Evolutionary conservation across 1,140 invertebrate genomes (phyloP), one percentile per base, ranked within the genome.

Genomic region (Amphibalanus amphitrite): DNA sequence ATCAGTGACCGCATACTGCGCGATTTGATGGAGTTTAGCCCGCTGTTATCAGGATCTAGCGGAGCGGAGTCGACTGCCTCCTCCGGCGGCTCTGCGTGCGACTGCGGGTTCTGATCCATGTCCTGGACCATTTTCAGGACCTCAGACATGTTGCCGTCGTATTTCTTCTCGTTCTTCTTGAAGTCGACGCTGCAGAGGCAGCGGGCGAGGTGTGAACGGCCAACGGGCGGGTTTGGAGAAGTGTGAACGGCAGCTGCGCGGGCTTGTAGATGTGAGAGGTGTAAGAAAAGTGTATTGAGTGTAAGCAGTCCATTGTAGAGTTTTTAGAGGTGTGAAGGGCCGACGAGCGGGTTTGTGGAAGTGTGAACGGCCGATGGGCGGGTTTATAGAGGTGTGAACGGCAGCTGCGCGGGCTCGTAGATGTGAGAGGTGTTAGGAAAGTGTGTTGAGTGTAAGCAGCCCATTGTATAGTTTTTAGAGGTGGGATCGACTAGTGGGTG

Each of bases 101-200:
- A 85, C 75, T 79, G 85, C 71, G 90, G 89, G 77, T 90, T 89
- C 75, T 88, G 89, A 78, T 94, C 90, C 73, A 89, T 89, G 81
- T 95, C 92, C 78, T 92, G 89, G 67, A 96, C 86, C 85, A 94
- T 92, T 81, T 91, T 92, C 80, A 93, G 90, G 3, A 95, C 93
- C 77, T 92, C 92, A 76, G 92, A 95, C 75, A 91, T 90, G 75
- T 88, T 86, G 17, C 89, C 85, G 78, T 92, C 88, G 82, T 92
- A 94, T 71, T 87, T 87, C 79, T 89, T 92, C 79, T 95, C 92
- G 79, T 94, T 93, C 81, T 95, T 95, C 86, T 94, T 95, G 81
- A 96, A 96, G 81, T 96, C 95, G 15, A 95, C 92, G 73, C 93
- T 95, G 81, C 29, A 69, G 64, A 71, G 29, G 69, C 30, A 13